Evolutionary conservation across 2,113 vertebrate species (phyloP).

Genomic region (Lophotis ruficrista): DNA sequence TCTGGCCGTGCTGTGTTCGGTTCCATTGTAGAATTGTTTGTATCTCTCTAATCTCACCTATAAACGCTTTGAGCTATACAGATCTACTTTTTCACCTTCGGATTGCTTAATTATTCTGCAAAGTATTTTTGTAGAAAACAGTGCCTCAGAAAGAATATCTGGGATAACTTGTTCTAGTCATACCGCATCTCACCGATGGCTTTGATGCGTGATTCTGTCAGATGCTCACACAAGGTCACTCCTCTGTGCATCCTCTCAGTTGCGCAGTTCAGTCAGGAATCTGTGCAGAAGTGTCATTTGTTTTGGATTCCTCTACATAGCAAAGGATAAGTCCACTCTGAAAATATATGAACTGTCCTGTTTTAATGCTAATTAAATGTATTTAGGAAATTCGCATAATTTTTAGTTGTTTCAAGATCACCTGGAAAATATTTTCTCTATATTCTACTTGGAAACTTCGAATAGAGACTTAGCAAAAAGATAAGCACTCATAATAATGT

Average conservation of each 20-base stretch:
- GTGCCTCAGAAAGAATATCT: not conserved
- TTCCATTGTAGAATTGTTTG: rapidly evolving
- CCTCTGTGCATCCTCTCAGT: not conserved
- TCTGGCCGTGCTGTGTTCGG: not conserved
- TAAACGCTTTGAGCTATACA: not conserved
- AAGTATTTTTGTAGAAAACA: not conserved
- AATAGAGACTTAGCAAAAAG: not conserved
- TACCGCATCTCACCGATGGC: not conserved
- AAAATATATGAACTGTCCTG: not conserved
- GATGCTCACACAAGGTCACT: not conserved
- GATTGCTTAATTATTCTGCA: not conserved
- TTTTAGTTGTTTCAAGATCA: not conserved
- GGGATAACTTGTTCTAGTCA: not conserved
- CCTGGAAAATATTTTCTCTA: not conserved
- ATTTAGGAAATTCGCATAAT: not conserved
- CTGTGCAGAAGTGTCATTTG: not conserved
- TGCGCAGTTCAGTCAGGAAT: not conserved
- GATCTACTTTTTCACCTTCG: not conserved
- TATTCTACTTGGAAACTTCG: not conserved
- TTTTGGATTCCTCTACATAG: not conserved
- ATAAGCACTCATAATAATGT: not conserved
- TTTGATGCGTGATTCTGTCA: not conserved
- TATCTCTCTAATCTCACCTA: not conserved
- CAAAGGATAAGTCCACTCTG: not conserved
- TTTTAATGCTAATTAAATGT: not conserved